phyloP scores from a whole-genome alignment of 2,797 vertebrate species.

The Darevskia mixta region DNA sequence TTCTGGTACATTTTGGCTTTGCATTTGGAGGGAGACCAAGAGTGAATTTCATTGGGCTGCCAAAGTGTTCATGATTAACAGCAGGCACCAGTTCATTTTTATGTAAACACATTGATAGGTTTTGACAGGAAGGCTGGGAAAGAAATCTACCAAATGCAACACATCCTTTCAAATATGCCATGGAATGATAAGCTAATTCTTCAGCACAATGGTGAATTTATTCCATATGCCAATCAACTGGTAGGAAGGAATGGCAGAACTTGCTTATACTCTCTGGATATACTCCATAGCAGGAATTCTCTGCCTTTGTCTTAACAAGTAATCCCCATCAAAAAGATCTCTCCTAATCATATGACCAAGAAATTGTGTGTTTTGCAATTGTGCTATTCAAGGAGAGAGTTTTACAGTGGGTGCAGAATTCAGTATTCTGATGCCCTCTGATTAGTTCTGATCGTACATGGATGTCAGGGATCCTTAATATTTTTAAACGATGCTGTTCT shows the following conservation, averaged over 20 bases:
- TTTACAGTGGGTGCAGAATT: neutral
- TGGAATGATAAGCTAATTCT: constrained; percentile 7
- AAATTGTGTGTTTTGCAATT: neutral
- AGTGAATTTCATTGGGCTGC: constrained; percentile 36
- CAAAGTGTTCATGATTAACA: constrained; percentile 17
- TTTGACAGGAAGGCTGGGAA: constrained; percentile 44
- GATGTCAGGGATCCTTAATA: too few relatives aligned
- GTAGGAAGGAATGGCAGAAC: neutral
- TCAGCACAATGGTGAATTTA: constrained; percentile 15
- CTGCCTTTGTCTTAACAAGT: neutral
- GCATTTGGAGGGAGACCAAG: constrained; percentile 28
- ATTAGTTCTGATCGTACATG: too few relatives aligned
- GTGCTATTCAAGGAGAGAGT: neutral
- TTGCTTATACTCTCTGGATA: neutral
- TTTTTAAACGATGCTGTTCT: too few relatives aligned
- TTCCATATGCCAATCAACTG: neutral
- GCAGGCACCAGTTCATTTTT: constrained; percentile 19
- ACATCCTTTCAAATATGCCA: constrained; percentile 23
- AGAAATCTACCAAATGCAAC: constrained; percentile 14
- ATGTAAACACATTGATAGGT: constrained; percentile 6
- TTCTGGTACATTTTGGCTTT: constrained; percentile 43
- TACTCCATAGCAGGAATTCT: neutral
- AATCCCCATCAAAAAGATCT: neutral
- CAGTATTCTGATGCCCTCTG: neutral
- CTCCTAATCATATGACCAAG: neutral